A percentile compares a stretch with the other conserved stretches of the same genome.
phyloP scores from a whole-genome alignment of 2,113 vertebrate species.

The Piprites chloris region DNA sequence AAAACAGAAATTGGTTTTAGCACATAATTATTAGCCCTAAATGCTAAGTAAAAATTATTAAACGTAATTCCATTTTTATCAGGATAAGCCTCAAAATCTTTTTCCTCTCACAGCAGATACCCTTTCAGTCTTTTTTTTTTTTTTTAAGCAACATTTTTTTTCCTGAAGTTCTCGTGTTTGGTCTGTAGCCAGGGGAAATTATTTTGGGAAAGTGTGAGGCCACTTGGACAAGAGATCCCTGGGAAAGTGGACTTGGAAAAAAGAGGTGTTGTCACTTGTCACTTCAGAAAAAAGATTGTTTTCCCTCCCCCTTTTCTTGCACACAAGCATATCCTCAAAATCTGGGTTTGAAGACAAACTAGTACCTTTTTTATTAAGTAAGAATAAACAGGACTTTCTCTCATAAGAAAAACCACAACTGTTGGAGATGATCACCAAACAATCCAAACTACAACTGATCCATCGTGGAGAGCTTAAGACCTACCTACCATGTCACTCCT shows the following conservation, averaged over 20 bases:
- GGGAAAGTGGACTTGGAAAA: slow-evolving; percentile 35
- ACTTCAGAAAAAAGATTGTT: background rate
- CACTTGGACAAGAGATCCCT: slow-evolving; percentile 46
- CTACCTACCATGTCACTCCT: background rate
- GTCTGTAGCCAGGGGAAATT: slow-evolving; percentile 45
- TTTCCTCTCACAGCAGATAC: background rate
- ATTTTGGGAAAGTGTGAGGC: slow-evolving; percentile 61
- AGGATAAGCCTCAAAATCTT: background rate
- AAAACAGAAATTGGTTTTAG: background rate
- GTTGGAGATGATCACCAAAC: background rate
- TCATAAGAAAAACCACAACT: background rate
- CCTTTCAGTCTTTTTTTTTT: background rate
- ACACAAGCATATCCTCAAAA: background rate
- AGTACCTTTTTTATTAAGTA: background rate
- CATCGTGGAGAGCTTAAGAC: background rate
- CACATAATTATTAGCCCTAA: background rate
- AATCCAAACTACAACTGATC: background rate
- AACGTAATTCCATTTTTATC: background rate
- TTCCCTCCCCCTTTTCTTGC: background rate
- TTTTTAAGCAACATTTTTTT: background rate
- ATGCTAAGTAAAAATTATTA: background rate
- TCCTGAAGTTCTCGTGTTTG: background rate
- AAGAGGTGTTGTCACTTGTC: slow-evolving; percentile 36
- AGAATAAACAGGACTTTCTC: background rate
- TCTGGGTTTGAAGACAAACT: background rate